Evolutionary conservation across 2,113 vertebrate genomes (phyloP), one percentile per base, ranked within the genome.

Genomic region (Carollia perspicillata): DNA sequence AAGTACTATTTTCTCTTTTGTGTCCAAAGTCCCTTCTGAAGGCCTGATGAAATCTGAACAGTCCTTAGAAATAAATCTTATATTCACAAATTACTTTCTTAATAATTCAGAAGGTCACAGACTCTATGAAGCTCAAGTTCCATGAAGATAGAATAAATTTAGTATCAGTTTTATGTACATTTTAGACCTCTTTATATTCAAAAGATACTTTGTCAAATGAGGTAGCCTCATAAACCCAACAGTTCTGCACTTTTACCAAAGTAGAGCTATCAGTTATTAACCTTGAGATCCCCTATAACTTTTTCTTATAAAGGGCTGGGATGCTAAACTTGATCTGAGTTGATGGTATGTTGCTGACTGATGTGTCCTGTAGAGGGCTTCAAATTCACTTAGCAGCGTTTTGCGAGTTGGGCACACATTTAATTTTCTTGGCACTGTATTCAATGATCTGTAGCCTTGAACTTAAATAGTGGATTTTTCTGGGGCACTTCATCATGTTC

Each of bases 351-450:
- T 75, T 89, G 92, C 87, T 98, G 80, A 95, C 78, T 87, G 71
- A 95, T 95, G 11, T 90, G 11, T 53, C 97, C 88, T 94, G 72
- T 6, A 66, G 78, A 97, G 90, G 33, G 22, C 37, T 97, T 96
- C 91, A 96, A 93, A 96, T 69, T 96, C 55, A 87, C 37, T 95
- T 84, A 91, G 1, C 3, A 97, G 58, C 60, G 95, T 93, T 96
- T 94, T 97, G 75, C 42, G 95, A 89, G 55, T 90, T 97, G 94
- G 90, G 16, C 47, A 97, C 75, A 95, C 18, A 89, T 97, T 98
- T 97, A 93, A 97, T 97, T 97, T 98, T 91, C 95, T 97, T 97
- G 83, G 71, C 80, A 75, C 78, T 86, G 2, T 44, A 89, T 97
- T 60, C 88, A 92, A 11, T 97, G 86, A 93, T 96, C 66, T 97